Evolutionary conservation across 1,140 invertebrate species (phyloP), one percentile per base, ranked within the genome.

Genomic region (Rhizoglyphus robini): DNA sequence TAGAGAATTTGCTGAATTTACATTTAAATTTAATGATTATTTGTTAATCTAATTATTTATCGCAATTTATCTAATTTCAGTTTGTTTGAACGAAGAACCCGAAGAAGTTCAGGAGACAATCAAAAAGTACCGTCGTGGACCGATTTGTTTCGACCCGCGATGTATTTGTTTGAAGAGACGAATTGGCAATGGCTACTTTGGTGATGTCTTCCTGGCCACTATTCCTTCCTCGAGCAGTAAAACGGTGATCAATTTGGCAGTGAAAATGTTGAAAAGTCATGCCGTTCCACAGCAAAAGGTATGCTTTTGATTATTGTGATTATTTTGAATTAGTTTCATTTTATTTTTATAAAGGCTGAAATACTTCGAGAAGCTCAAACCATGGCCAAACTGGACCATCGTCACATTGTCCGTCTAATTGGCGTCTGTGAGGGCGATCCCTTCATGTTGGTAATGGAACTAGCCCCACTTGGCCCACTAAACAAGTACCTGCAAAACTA

Each of bases 371-470:
- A 80, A 72, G 78, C 79, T 8, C 72, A 73, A 65, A 69, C 78
- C 38, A 79, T 80, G 78, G 73, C 75, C 65, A 68, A 71, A 20
- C 66, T 80, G 59, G 72, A 75, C 66, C 77, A 80, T 70, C 70
- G 73, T 38, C 72, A 79, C 68, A 78, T 80, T 49, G 77, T 79
- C 27, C 65, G 78, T 63, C 72, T 80, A 70, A 77, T 79, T 47
- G 78, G 78, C 66, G 71, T 79, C 15, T 79, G 76, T 70, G 73
- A 75, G 70, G 72, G 73, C 29, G 76, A 76, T 25, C 72, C 71
- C 60, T 73, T 80, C 23, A 79, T 80, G 78, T 68, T 80, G 32
- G 79, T 80, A 1, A 69, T 80, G 68, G 79, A 80, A 69, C 69
- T 80, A 49, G 78, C 78, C 63, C 76, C 77, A 36, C 70, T 78